Percentiles rank a stretch among this genome's conserved stretches.
phyloP scores from a whole-genome alignment of 2,888 invertebrate genomes.

The Andrena minutula region DNA sequence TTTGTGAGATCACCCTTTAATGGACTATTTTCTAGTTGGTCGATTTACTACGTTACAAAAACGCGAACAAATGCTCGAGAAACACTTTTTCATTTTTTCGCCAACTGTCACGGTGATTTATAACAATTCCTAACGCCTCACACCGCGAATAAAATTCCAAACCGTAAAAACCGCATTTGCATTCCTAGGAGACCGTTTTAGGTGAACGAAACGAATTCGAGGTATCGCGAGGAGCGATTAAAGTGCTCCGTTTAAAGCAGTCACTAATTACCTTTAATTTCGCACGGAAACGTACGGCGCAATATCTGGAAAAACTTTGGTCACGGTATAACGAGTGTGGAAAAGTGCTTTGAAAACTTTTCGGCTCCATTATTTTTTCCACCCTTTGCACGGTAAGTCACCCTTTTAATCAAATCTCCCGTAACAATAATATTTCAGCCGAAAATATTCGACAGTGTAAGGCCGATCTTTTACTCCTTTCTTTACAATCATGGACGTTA shows the following conservation, averaged over 20 bases:
- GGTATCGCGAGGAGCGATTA: not conserved
- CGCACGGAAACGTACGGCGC: not conserved
- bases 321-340: not conserved
- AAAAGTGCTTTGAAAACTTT: conserved; percentile 3
- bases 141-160: not conserved
- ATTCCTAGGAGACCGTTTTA: conserved; percentile 18
- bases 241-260: conserved; percentile 2
- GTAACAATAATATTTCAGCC: not conserved
- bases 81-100: not conserved
- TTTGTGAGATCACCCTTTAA: not conserved
- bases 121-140: not conserved
- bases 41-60: not conserved
- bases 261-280: conserved; percentile 25
- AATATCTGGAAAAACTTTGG: not conserved
- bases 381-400: not conserved
- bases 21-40: not conserved
- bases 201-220: conserved; percentile 6
- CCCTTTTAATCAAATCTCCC: not conserved
- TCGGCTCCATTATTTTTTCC: not conserved
- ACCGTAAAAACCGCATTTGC: conserved; percentile 1
- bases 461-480: not conserved
- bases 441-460: not conserved
- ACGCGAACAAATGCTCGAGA: not conserved
- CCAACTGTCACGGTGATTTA: conserved; percentile 3
- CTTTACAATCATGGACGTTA: too few species aligned